phyloP scores from a whole-genome alignment of 2,888 invertebrate species.

The Ophion costatus region DNA sequence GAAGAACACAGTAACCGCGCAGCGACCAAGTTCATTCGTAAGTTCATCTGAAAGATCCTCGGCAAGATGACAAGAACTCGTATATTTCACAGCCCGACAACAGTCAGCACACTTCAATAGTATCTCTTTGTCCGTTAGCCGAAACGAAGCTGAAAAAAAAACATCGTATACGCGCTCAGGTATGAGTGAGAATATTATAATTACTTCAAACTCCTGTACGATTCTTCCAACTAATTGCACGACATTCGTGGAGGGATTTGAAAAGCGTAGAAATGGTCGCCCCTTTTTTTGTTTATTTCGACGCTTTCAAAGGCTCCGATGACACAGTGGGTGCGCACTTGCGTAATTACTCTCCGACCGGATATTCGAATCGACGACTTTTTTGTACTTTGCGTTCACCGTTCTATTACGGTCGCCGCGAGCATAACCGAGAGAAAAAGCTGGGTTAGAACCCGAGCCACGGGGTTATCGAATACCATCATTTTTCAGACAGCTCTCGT shows the following conservation, averaged over 20 bases:
- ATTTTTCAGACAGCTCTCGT: conserved; percentile 20
- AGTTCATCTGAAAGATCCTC: too few species aligned
- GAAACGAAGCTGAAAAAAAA: neutral
- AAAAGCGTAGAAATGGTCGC: conserved; percentile 10
- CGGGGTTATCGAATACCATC: conserved; percentile 58
- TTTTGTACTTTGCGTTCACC: neutral
- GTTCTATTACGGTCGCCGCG: conserved; percentile 33
- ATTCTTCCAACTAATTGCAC: conserved; percentile 3
- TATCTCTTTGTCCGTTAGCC: conserved; percentile 2
- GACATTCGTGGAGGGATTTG: neutral
- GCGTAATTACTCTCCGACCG: conserved; percentile 43
- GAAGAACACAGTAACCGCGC: too few species aligned
- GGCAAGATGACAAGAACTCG: neutral
- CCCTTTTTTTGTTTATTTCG: conserved; percentile 5
- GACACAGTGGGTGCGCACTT: conserved; percentile 33
- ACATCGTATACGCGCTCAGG: neutral
- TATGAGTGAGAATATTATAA: conserved; percentile 1
- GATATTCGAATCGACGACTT: conserved; percentile 55
- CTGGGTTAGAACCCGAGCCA: conserved; percentile 2
- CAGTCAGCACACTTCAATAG: neutral
- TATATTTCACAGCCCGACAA: neutral
- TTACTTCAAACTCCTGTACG: conserved; percentile 7
- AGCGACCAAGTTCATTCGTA: too few species aligned
- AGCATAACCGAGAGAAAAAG: conserved; percentile 21
- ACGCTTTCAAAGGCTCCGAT: conserved; percentile 19